Conservation (phyloP, 2,888 invertebrate species). For the Dryobotodes eremita region DNA sequence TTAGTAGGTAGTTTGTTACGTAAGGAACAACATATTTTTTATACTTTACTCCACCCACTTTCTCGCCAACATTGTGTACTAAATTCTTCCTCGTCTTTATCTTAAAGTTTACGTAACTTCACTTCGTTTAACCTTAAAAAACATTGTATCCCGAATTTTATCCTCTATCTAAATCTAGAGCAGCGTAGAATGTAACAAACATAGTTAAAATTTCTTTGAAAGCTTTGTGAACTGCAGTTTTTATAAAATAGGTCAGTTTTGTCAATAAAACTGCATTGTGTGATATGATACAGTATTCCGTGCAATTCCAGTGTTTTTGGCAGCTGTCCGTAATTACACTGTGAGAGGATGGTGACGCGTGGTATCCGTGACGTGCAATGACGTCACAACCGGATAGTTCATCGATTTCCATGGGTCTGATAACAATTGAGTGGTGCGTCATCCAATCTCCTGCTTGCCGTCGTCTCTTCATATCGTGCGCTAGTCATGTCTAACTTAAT, state of each 20-base stretch:
- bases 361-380: slow-evolving; percentile 65
- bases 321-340: slow-evolving; percentile 56
- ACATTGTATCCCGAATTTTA: slow-evolving; percentile 48
- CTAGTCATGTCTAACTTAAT: slow-evolving; percentile 62
- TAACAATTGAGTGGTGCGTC: slow-evolving; percentile 69
- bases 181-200: slow-evolving; percentile 33
- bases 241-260: slow-evolving; percentile 57
- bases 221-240: slow-evolving; percentile 29
- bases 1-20: not conserved
- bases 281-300: slow-evolving; percentile 34
- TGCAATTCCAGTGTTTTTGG: slow-evolving; percentile 51
- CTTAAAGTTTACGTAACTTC: slow-evolving; percentile 40
- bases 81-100: slow-evolving; percentile 27
- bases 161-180: slow-evolving; percentile 32
- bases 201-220: slow-evolving; percentile 37
- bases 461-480: slow-evolving; percentile 65
- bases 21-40: slow-evolving; percentile 6
- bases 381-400: slow-evolving; percentile 68
- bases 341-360: slow-evolving; percentile 39
- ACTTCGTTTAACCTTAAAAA: slow-evolving; percentile 33
- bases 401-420: slow-evolving; percentile 72
- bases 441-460: slow-evolving; percentile 67
- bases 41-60: not conserved
- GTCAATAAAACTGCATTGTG: slow-evolving; percentile 52
- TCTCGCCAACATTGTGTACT: slow-evolving; percentile 26